Evolutionary conservation across 2,797 vertebrate genomes (phyloP), one percentile per base, ranked within the genome.

Genomic region (Macropodus opercularis): DNA sequence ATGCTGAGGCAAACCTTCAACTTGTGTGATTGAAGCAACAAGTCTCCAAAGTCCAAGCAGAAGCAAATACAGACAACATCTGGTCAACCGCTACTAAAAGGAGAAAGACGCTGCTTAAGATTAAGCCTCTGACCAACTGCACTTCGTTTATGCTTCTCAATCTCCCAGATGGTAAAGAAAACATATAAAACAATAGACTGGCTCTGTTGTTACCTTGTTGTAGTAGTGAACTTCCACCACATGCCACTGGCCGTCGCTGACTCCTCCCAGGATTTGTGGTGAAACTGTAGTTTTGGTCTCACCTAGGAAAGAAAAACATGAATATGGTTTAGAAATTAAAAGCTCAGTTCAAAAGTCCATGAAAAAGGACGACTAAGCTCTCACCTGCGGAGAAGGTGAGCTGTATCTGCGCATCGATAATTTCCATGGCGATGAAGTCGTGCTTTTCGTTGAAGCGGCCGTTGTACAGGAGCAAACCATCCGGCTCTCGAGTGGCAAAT

Each of bases 361-460:
- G 24, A 41, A 14, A 13, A 22, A 19, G 15, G 53, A 41, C 1
- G 0, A 38, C 51, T 15, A 11, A 60, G 27, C 2, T 31, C 44
- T 8, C 73, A 95, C 95, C 95, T 92, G 95, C 94, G 10, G 95
- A 96, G 87, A 95, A 96, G 62, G 94, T 95, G 63, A 96, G 93
- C 89, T 98, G 96, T 43, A 98, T 89, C 90, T 98, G 97, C 73
- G 95, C 92, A 0, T 90, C 88, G 64, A 97, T 92, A 52, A 98
- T 95, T 84, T 98, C 97, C 66, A 98, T 87, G 10, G 96, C 95
- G 51, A 98, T 93, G 3, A 98, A 98, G 87, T 98, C 97, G 5
- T 98, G 97, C 36, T 95, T 95, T 79, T 97, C 95, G 0, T 98
- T 98, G 86, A 98, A 98, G 75, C 97, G 95, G 3, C 97, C 97